Base-by-base conservation (phyloP, 2,113 vertebrate genomes). In the Cyrtonyx montezumae region DNA sequence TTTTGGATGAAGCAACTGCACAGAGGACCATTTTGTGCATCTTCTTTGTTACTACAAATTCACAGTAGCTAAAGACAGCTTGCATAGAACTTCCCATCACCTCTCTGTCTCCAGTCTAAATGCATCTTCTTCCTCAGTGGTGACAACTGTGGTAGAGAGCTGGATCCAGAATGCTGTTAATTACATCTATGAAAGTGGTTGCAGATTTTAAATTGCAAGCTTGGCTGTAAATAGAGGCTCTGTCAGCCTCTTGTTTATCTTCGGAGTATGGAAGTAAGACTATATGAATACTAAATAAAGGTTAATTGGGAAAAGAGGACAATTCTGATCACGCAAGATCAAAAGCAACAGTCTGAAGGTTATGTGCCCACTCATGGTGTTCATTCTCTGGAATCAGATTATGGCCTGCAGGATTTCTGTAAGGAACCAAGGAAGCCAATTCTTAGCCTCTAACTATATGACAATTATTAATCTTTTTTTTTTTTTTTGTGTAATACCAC, bases 161-260 rank as follows among this genome's bases (percentile, higher is more conserved):
- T 84, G 75, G 26, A 87, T 87, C 20, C 26, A 79, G 67, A 77
- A 79, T 58, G 53, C 7, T 32, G 12, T n/a, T 95, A 92, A 87
- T 91, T 91, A 87, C 0, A 1, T 32, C 70, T 89, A 36, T 84
- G 75, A 95, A 94, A 90, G 37, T 61, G 18, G 56, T 48, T 48
- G 51, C 25, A 68, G 69, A 25, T 74, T 90, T 86, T 87, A 36
- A 91, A 90, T 76, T 84, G 85, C 61, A 87, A 86, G 32, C 34
- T 78, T 92, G 83, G 26, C 11, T 81, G 69, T 48, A 94, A 95
- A 92, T 55, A 49, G 85, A 92, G 56, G 66, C 30, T 75, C 61
- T 84, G 66, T 63, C 76, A 94, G 83, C 70, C 69, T 32, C 68
- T 87, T 94, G 62, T 88, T 96, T 95, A 84, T 87, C 77, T 75